Evolutionary conservation across 2,113 vertebrate genomes (phyloP).

Genomic region (Trinectes maculatus): DNA sequence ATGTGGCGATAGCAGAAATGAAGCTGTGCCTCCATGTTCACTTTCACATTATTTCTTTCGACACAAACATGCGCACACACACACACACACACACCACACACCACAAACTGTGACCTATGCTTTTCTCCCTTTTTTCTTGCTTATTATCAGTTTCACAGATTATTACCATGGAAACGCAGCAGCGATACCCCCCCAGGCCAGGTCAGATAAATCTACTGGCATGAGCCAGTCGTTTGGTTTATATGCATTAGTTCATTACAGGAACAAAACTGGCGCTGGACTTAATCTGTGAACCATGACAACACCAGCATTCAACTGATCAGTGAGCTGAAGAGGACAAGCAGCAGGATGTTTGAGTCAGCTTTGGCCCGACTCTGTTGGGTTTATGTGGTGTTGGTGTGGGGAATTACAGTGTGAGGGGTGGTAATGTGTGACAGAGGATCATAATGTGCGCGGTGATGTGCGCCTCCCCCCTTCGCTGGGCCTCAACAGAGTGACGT

Average conservation of each 20-base stretch:
- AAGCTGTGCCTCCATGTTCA: not conserved
- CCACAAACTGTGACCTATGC: not conserved
- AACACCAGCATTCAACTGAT: not conserved
- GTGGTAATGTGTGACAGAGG: constrained; percentile 44
- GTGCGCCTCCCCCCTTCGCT: constrained; percentile 14
- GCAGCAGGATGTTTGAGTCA: constrained; percentile 35
- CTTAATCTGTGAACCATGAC: not conserved
- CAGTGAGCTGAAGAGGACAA: not conserved
- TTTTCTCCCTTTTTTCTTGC: not conserved
- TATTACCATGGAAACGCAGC: constrained; percentile 28
- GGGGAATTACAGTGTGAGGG: constrained; percentile 29
- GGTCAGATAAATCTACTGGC: not conserved
- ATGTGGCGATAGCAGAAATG: not conserved
- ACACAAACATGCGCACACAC: not conserved
- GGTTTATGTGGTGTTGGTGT: constrained; percentile 19
- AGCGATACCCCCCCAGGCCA: not conserved
- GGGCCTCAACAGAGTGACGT: constrained; percentile 1
- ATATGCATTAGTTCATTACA: not conserved
- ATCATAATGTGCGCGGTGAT: constrained; percentile 48
- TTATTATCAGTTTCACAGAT: constrained; percentile 14
- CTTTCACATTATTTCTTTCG: not conserved
- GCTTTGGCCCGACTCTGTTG: constrained; percentile 9
- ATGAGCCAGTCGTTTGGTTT: not conserved
- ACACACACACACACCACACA: not conserved
- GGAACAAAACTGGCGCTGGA: not conserved